These are phyloP conservation scores for Drosophila buzzatii DNA, from an alignment of 2,888 invertebrate species.

Conservation along the genomic window DNA sequence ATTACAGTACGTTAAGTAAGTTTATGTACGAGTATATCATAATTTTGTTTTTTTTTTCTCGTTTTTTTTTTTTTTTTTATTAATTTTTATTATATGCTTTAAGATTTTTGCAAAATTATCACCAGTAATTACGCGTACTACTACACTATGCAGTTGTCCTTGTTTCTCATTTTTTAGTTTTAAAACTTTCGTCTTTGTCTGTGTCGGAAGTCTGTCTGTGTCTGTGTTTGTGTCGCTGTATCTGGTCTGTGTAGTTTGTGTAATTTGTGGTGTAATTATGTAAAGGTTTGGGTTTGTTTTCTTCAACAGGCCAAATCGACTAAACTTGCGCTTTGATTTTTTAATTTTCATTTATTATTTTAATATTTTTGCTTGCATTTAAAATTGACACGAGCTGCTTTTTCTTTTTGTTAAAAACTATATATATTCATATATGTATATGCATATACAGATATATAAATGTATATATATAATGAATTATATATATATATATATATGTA, in stretches of 20 bases:
- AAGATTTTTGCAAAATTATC: slow-evolving; percentile 82
- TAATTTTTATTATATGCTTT: slow-evolving; percentile 45
- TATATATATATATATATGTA: slow-evolving; percentile 35
- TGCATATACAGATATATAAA: slow-evolving; percentile 23
- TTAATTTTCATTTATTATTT: slow-evolving; percentile 12
- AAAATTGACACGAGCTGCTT: slow-evolving; percentile 76
- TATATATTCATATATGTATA: slow-evolving; percentile 29
- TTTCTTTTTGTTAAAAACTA: slow-evolving; percentile 67
- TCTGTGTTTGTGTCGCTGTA: slow-evolving; percentile 11
- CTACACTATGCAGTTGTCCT: slow-evolving; percentile 81
- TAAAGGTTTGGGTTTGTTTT: slow-evolving; percentile 54
- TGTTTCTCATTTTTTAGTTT: slow-evolving; percentile 41
- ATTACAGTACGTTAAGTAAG: slow-evolving; percentile 33
- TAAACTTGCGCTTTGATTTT: slow-evolving; percentile 36
- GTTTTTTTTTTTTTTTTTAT: slow-evolving; percentile 22
- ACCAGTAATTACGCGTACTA: slow-evolving; percentile 84
- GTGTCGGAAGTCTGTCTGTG: slow-evolving; percentile 14
- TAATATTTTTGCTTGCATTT: slow-evolving; percentile 47
- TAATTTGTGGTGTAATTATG: slow-evolving; percentile 81
- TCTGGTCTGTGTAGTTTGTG: slow-evolving; percentile 57
- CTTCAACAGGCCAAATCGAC: slow-evolving; percentile 54
- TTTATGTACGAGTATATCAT: slow-evolving; percentile 44
- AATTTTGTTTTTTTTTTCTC: slow-evolving; percentile 23
- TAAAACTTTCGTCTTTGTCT: slow-evolving; percentile 42
- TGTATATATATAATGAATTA: slow-evolving; percentile 16